Base-by-base conservation (phyloP, 1,140 invertebrate species). In the Apis laboriosa region DNA sequence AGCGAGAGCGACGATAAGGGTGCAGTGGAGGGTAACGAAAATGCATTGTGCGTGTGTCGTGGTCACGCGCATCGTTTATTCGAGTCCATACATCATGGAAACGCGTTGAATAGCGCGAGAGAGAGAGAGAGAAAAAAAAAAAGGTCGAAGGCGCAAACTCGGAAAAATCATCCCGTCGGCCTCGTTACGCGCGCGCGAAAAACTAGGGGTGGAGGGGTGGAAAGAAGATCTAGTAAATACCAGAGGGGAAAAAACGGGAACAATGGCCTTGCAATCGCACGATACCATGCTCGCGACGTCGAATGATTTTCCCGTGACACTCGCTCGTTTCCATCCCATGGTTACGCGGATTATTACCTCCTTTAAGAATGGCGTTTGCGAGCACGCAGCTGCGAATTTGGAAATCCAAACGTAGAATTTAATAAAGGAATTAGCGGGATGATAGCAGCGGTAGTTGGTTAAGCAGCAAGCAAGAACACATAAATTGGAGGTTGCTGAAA, bases 251-350 rank as follows among this genome's bases (percentile, higher is more conserved):
- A 70, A 86, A 87, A 58, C 66, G 66, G 43, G 77, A 86, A 86
- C 85, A 86, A 86, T 86, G 71, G 85, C 34, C 28, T 64, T 7
- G 79, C 74, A 75, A 77, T 86, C 80, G 79, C 68, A 56, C 64
- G 58, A 24, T 34, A 53, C 28, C 21, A 19, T 64, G 64, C 67
- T 67, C 61, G 15, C 74, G 66, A 61, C 60, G 78, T 82, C 56
- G 61, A 34, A 75, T 77, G 75, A 19, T 80, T 84, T 84, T 58
- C 43, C 53, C 66, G 34, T 60, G 34, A 56, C 43, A 63, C 49
- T 58, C n/a, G 19, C 19, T 68, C 51, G 64, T 24, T 78, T 78
- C 17, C 66, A 53, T 11, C 9, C 60, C 34, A 5, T 15, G 67
- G 67, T 67, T 67, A 13, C 19, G 12, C 19, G 21, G 53, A 11